Evolutionary conservation across 2,113 vertebrate species (phyloP), one percentile per base, ranked within the genome.

Genomic region (Pelobates fuscus): DNA sequence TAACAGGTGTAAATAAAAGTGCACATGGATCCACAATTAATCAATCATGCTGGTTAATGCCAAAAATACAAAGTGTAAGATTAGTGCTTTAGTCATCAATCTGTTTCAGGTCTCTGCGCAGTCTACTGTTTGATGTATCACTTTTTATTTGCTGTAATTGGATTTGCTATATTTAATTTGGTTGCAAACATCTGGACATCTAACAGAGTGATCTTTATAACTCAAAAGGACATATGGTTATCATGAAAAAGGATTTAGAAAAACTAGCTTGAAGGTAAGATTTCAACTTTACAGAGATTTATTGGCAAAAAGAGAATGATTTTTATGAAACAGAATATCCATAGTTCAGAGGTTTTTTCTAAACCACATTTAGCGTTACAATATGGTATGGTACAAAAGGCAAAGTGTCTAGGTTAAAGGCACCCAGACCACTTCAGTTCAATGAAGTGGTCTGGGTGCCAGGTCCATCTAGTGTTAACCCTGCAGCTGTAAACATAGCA

Each of bases 1-100:
- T 32, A 41, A 54, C 71, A 74, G 62, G 61, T 66, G 71, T 59
- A 29, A 66, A 66, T 30, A 30, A 74, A 74, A 66, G 30, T 58
- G 62, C 41, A 46, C 64, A 67, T 60, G n/a, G 63, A 76, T 59
- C 72, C 54, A 37, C 32, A 67, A 76, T 76, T 67, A 60, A 67
- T 76, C 57, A 59, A 67, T 67, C 64, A 41, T 24, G 52, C 54
- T 72, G 70, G 70, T 49, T 63, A 27, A 21, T 32, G 32, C 57
- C 32, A 46, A 61, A 71, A 71, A 61, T 71, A 63, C 43, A 52
- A 71, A 63, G 43, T 71, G 60, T 27, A 37, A 54, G 25, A 63
- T 72, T 71, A 60, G 43, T 52, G 58, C 43, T 71, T 61, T 26
- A 43, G 21, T 44, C 32, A 32, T 30, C 55, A 29, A 61, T 44